Percentiles rank a stretch among this genome's conserved stretches.
phyloP scores from a whole-genome alignment of 2,797 vertebrate species.

The Clarias pachynema region DNA sequence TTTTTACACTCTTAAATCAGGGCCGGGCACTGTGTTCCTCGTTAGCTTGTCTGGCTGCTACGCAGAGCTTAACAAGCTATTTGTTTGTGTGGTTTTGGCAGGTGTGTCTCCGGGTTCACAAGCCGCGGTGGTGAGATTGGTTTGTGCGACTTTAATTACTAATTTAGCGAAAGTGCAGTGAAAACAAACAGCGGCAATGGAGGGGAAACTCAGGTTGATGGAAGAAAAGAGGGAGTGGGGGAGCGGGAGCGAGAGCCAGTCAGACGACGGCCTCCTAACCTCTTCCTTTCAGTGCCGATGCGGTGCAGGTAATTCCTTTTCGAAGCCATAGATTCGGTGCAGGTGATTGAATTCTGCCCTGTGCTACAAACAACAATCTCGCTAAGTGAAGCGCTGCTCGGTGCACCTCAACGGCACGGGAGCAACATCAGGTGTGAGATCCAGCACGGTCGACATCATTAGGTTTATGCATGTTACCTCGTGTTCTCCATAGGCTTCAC shows the following conservation, averaged over 20 bases:
- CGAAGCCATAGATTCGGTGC: conserved; percentile 72
- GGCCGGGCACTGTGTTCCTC: conserved; percentile 47
- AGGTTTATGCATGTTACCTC: conserved; percentile 64
- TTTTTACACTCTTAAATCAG: conserved; percentile 21
- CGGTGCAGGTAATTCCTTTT: conserved; percentile 76
- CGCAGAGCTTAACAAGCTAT: conserved; percentile 65
- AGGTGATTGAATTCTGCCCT: conserved; percentile 76
- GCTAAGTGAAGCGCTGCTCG: conserved; percentile 71
- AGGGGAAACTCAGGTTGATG: conserved; percentile 53
- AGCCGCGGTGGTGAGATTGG: conserved; percentile 70
- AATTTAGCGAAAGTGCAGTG: conserved; percentile 77
- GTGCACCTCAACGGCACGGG: conserved; percentile 68
- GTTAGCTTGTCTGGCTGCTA: conserved; percentile 64
- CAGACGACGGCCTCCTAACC: conserved; percentile 57
- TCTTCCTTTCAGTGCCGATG: conserved; percentile 71
- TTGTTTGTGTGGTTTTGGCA: conserved; percentile 70
- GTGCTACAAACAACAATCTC: conserved; percentile 57
- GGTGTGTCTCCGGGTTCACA: conserved; percentile 71
- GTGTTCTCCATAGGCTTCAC: conserved; percentile 53
- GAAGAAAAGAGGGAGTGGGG: conserved; percentile 33
- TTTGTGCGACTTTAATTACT: conserved; percentile 77
- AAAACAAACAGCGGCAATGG: conserved; percentile 71
- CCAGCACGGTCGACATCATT: conserved; percentile 66
- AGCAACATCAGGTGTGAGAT: conserved; percentile 72
- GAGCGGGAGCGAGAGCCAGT: conserved; percentile 39